A percentile compares a stretch with the other conserved stretches of the same genome.
Evolutionary conservation across 2,888 invertebrate species (phyloP).

Genomic region (Pherbina coryleti): DNA sequence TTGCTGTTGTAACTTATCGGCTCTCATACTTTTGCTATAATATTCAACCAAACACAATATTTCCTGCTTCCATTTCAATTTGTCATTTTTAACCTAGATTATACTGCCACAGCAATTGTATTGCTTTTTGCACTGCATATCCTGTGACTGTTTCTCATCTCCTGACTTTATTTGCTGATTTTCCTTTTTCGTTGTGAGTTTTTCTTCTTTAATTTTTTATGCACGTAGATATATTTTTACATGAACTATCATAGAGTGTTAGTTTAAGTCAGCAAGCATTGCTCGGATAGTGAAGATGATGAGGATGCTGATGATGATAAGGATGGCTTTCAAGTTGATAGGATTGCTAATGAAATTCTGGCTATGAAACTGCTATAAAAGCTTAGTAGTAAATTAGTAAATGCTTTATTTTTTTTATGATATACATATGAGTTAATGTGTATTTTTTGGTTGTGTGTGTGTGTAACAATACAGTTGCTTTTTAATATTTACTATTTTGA

Average conservation of each 20-base stretch:
- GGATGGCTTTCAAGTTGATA: neutral
- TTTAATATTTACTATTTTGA: too few relatives aligned
- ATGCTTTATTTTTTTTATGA: too few relatives aligned
- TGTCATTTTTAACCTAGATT: conserved; percentile 8
- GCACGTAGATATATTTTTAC: neutral
- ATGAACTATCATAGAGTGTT: neutral
- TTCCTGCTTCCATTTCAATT: conserved; percentile 18
- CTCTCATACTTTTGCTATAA: neutral
- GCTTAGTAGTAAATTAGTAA: neutral
- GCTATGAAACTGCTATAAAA: neutral
- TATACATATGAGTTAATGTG: too few relatives aligned
- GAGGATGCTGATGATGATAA: too few relatives aligned
- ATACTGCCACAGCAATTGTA: neutral
- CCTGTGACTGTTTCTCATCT: neutral
- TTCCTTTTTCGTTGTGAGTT: neutral
- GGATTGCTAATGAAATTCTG: neutral
- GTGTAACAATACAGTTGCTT: too few relatives aligned
- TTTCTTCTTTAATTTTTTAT: neutral
- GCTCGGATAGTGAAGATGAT: too few relatives aligned
- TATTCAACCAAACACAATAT: conserved; percentile 9
- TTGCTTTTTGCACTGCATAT: neutral
- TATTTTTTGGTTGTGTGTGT: too few relatives aligned
- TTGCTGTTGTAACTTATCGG: neutral
- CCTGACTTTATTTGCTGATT: neutral
- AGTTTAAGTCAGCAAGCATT: too few relatives aligned